Conservation (phyloP, 2,797 vertebrate species). For the Uromys caudimaculatus region DNA sequence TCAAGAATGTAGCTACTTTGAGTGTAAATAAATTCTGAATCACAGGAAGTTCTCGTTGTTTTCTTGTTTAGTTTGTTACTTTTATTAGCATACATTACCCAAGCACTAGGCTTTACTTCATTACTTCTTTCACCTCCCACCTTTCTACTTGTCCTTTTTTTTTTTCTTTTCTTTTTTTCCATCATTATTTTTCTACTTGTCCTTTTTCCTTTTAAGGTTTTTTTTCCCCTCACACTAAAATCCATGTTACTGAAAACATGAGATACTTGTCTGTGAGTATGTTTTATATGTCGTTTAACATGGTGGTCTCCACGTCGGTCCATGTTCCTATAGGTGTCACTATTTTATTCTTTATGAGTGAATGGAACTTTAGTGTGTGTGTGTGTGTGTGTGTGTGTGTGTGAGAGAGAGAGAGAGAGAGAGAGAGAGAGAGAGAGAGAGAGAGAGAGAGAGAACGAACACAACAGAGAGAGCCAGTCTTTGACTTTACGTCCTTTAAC, state of each 20-base stretch:
- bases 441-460: too few species aligned
- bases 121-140: background rate
- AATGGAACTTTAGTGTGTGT: background rate
- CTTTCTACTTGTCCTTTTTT: background rate
- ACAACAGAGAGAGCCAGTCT: background rate
- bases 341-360: background rate
- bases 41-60: constrained; percentile 20
- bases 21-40: background rate
- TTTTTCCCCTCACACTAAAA: background rate
- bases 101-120: background rate
- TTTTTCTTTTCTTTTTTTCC: too few species aligned
- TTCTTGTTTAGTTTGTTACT: background rate
- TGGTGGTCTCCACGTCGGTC: background rate
- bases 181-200: background rate
- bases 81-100: background rate
- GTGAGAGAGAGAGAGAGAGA: background rate
- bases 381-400: background rate
- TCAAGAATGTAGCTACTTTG: constrained; percentile 1
- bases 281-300: background rate
- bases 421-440: background rate
- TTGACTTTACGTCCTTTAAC: background rate
- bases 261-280: background rate
- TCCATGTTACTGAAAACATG: background rate
- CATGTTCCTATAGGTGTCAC: background rate
- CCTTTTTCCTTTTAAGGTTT: background rate